phyloP scores from a whole-genome alignment of 2,888 invertebrate genomes.

The Phytoseiulus persimilis region DNA sequence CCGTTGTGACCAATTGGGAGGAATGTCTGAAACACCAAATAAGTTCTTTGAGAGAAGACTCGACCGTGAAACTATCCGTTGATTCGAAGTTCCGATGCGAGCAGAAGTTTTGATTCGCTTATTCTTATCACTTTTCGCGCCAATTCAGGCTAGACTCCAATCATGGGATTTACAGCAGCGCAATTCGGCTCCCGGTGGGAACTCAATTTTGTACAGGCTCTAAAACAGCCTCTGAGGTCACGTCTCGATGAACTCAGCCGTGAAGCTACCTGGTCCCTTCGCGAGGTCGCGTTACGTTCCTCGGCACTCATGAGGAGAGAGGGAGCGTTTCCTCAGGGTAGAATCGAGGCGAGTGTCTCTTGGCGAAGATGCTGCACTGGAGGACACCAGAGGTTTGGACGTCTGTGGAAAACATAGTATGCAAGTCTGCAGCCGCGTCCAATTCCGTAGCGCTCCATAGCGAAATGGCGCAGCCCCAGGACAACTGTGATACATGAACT shows the following conservation, averaged over 20 bases:
- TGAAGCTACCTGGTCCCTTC: too few relatives aligned
- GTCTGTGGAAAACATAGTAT: not conserved
- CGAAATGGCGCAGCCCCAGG: not conserved
- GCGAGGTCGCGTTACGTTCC: too few relatives aligned
- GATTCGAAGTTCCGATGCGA: too few relatives aligned
- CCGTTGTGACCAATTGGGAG: conserved; percentile 12
- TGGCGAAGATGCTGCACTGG: not conserved
- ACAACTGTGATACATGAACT: not conserved
- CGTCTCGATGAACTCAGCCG: not conserved
- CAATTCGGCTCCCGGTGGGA: not conserved
- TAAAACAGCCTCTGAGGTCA: too few relatives aligned
- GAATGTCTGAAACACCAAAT: not conserved
- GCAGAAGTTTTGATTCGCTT: too few relatives aligned
- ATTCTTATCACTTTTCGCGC: too few relatives aligned
- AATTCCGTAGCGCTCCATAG: not conserved
- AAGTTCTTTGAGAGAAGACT: not conserved
- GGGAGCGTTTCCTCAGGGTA: not conserved
- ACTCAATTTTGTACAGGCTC: not conserved
- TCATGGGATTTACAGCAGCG: not conserved
- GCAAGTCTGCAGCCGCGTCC: not conserved
- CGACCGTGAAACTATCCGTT: not conserved
- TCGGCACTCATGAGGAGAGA: too few relatives aligned
- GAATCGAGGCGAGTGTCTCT: not conserved
- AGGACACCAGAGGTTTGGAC: not conserved
- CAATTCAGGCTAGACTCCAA: too few relatives aligned